Evolutionary conservation across 2,113 vertebrate genomes (phyloP).

Genomic region (Epinephelus cyanopodus): DNA sequence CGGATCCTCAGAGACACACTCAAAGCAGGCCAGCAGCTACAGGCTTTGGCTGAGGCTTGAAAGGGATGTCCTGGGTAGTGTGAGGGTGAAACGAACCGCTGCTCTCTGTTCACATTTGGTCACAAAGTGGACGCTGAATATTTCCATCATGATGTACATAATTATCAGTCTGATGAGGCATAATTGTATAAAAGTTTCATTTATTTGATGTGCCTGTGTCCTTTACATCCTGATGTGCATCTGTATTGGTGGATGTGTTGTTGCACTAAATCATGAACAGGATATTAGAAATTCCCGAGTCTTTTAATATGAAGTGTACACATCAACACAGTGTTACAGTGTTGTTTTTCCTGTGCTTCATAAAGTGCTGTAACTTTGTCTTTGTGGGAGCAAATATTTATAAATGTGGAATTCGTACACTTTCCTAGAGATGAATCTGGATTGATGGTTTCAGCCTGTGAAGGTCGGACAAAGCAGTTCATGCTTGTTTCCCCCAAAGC

Average conservation of each 20-base stretch:
- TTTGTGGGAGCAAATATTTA: not conserved
- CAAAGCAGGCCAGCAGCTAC: slow-evolving; percentile 70
- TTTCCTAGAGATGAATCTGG: not conserved
- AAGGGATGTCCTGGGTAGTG: slow-evolving; percentile 56
- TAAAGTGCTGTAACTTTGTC: not conserved
- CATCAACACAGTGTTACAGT: not conserved
- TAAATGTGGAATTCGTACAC: not conserved
- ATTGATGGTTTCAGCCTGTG: not conserved
- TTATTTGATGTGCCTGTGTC: slow-evolving; percentile 10
- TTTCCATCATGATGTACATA: slow-evolving; percentile 13
- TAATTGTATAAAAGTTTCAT: not conserved
- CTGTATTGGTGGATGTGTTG: not conserved
- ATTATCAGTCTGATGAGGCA: not conserved
- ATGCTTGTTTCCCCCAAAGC: not conserved
- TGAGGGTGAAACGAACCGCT: slow-evolving; percentile 52
- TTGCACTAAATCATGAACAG: not conserved
- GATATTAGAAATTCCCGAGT: not conserved
- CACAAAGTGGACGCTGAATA: slow-evolving; percentile 39
- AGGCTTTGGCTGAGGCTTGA: slow-evolving; percentile 68
- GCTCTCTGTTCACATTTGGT: slow-evolving; percentile 56
- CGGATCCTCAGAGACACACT: slow-evolving; percentile 64
- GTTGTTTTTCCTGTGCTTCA: not conserved
- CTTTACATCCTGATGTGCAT: not conserved
- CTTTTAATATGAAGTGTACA: not conserved
- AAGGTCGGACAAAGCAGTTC: not conserved